Conservation (phyloP, 2,113 vertebrate species). For the Microcebus ravelobensis region DNA sequence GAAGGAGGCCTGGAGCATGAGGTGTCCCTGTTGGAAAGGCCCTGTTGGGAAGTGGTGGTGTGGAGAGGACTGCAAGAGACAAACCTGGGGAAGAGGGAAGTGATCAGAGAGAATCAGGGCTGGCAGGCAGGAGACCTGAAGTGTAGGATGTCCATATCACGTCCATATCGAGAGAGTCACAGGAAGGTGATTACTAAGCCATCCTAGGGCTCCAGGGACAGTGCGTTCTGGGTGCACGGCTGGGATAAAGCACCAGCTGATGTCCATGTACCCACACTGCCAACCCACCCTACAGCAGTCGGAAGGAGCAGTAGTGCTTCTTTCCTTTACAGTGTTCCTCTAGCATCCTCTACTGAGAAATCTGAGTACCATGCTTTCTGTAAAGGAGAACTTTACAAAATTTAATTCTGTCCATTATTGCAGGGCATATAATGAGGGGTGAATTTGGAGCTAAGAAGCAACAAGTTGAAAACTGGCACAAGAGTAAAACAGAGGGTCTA, state of each 20-base stretch:
- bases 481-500: background rate
- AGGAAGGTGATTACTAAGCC: background rate
- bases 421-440: background rate
- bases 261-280: background rate
- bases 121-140: background rate
- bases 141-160: background rate
- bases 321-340: background rate
- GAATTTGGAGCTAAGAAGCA: background rate
- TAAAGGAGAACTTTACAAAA: background rate
- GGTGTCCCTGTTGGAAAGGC: background rate
- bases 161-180: background rate
- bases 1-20: background rate
- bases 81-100: background rate
- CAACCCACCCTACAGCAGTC: background rate
- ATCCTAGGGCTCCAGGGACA: too few relatives aligned
- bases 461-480: background rate
- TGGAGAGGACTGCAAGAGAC: background rate
- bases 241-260: background rate
- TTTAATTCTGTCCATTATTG: background rate
- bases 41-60: too few relatives aligned
- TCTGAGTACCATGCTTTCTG: background rate
- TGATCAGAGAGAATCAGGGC: background rate
- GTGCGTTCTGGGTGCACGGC: background rate
- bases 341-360: conserved; percentile 53
- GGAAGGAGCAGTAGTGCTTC: background rate